A percentile compares a stretch with the other conserved stretches of the same genome.
These are phyloP conservation scores for Stenopsyche tienmushanensis DNA, from an alignment of 1,140 invertebrate species.

Conservation along the genomic window DNA sequence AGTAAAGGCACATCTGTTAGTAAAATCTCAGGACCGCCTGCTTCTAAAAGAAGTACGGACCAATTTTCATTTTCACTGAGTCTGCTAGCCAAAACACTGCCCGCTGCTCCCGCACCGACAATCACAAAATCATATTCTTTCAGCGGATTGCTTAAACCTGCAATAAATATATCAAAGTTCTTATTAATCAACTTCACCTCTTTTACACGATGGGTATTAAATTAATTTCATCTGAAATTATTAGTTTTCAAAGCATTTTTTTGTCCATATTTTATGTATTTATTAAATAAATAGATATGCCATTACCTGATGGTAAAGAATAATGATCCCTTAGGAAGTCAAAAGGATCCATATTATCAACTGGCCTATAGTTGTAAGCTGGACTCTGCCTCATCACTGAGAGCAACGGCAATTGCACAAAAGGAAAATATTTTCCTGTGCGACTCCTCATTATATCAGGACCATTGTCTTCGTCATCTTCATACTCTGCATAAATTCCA, in stretches of 20 bases:
- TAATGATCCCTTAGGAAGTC: constrained; percentile 47
- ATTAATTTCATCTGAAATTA: constrained; percentile 52
- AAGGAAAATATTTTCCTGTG: not conserved
- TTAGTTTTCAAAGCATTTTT: not conserved
- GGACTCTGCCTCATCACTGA: constrained; percentile 31
- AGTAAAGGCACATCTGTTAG: constrained; percentile 66
- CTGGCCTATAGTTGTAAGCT: constrained; percentile 41
- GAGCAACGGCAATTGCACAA: not conserved
- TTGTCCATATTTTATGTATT: too few species aligned
- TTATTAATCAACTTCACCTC: too few species aligned
- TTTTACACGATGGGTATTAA: constrained; percentile 38
- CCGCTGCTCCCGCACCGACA: constrained; percentile 75
- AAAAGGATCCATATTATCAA: constrained; percentile 43
- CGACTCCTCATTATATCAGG: not conserved
- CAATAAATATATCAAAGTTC: not conserved
- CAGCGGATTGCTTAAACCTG: constrained; percentile 42
- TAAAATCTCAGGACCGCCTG: constrained; percentile 65
- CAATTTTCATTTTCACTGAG: constrained; percentile 63
- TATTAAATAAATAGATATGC: not conserved
- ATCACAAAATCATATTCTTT: constrained; percentile 79
- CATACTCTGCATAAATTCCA: not conserved
- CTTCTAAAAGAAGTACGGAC: constrained; percentile 66
- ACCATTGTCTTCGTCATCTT: not conserved
- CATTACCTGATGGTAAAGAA: constrained; percentile 46
- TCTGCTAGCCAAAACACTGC: constrained; percentile 58